Base-by-base conservation (phyloP, 2,113 vertebrate genomes). In the Mirza zaza region DNA sequence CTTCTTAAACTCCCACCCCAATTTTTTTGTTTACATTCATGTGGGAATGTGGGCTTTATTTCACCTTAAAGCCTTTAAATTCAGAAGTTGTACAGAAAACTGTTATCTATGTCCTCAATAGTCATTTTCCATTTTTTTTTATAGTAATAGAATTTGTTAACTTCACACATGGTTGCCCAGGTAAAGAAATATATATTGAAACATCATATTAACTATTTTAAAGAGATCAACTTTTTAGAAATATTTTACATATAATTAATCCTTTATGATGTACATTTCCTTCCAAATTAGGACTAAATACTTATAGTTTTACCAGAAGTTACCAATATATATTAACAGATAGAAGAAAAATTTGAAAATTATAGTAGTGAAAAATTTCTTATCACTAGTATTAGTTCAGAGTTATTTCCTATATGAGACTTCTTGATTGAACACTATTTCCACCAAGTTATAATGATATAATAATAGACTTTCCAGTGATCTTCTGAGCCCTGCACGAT, bases 101-200 rank as follows among this genome's bases (percentile, higher is more conserved):
- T 88, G 2, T 17, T 34, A 13, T 63, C 2, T 90, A 1, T 77
- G 42, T 15, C 32, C 21, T 68, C 45, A 50, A 39, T 63, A 42
- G 61, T 61, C 20, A 70, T 52, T 81, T 6, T 61, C 23, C 20
- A 55, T 14, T 57, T 11, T 81, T 55, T 67, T 18, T 27, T 45
- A 2, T 36, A 23, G 3, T 70, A 17, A 63, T 48, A 63, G 14
- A 52, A 68, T 27, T 48, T 91, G 82, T 87, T 36, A 48, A 63
- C 32, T 77, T 61, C 11, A 29, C 75, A 82, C 68, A 48, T 34
- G 23, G 18, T 50, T 87, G 17, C 8, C 15, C 17, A 34, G 8
- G 7, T 42, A 59, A 92, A 77, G 6, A 85, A 95, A 94, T 88
- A 42, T 70, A 91, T 94, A 93, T 91, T 85, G 23, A 95, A 97